Evolutionary conservation across 2,113 vertebrate species (phyloP).

Genomic region (Gavialis gangeticus): DNA sequence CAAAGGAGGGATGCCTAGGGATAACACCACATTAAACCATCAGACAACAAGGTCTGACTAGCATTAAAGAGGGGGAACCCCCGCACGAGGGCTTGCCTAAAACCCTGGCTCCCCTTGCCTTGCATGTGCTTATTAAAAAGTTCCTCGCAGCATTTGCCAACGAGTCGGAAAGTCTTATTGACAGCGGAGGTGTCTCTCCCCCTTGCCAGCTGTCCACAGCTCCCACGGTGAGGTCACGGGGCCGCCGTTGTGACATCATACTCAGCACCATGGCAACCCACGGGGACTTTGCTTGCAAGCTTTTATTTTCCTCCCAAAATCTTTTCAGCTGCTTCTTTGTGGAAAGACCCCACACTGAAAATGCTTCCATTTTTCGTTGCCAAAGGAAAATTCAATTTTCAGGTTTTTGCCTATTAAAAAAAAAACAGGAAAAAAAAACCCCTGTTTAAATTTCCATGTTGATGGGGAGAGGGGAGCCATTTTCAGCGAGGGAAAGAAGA

Average conservation of each 20-base stretch:
- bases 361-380: not conserved
- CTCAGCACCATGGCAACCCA: not conserved
- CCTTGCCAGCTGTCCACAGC: not conserved
- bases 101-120: fast-evolving
- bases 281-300: not conserved
- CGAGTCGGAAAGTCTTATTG: not conserved
- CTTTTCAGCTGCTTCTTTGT: not conserved
- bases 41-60: not conserved
- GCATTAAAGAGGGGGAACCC: not conserved
- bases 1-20: not conserved
- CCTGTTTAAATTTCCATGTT: not conserved
- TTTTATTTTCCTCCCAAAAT: not conserved
- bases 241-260: not conserved
- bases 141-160: not conserved
- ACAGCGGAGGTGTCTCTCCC: not conserved
- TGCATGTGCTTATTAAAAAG: not conserved
- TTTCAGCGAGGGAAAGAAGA: not conserved
- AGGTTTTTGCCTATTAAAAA: not conserved
- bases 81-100: not conserved
- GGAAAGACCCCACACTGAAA: not conserved
- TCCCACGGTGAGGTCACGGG: not conserved
- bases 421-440: not conserved
- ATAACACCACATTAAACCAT: not conserved
- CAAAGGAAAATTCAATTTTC: not conserved
- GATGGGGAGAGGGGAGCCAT: not conserved